Base-by-base conservation (phyloP, 2,797 vertebrate genomes). In the Carduelis carduelis region DNA sequence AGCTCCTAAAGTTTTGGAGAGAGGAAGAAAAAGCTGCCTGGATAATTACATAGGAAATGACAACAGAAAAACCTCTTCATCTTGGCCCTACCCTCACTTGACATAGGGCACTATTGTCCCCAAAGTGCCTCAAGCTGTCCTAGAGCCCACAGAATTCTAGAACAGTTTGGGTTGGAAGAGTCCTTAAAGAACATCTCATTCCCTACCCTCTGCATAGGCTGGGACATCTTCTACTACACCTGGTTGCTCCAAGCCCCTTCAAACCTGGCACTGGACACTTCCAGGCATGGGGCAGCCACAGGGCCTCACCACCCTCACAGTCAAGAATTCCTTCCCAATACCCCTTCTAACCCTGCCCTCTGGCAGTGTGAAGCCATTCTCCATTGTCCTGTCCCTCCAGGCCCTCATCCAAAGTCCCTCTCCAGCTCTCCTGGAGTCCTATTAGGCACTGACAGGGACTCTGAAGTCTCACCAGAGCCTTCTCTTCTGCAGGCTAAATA, bases 21-120 rank as follows among this genome's bases (percentile, higher is more conserved):
- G 28, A 80, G 27, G 52, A 78, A 75, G 16, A 81, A 35, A 92
- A 82, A 81, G 28, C 34, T 68, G 14, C 39, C 76, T 37, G 50
- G 22, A 52, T 35, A 75, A 82, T 22, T 23, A 71, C 16, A 35
- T 4, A 24, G 65, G 57, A 88, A 94, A 91, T 24, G 12, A 43
- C 19, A 85, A 71, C 0, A 12, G 30, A 71, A 71, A 87, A 61
- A 22, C 7, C 12, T 65, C 9, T 64, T 56, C 8, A 64, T 35
- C 32, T n/a, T 0, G 0, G 32, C 24, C 27, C 39, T 60, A 34
- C 5, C 2, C 6, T 55, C 46, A 7, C 15, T 35, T 66, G 37
- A 37, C 0, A 0, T 8, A 49, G 24, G 32, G n/a, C n/a, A 57
- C 5, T 17, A 3, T 3, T 35, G 14, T 63, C 32, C 75, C 35